Percentiles rank a stretch among this genome's conserved stretches.
phyloP scores from a whole-genome alignment of 2,113 vertebrate species.

The Centropristis striata region DNA sequence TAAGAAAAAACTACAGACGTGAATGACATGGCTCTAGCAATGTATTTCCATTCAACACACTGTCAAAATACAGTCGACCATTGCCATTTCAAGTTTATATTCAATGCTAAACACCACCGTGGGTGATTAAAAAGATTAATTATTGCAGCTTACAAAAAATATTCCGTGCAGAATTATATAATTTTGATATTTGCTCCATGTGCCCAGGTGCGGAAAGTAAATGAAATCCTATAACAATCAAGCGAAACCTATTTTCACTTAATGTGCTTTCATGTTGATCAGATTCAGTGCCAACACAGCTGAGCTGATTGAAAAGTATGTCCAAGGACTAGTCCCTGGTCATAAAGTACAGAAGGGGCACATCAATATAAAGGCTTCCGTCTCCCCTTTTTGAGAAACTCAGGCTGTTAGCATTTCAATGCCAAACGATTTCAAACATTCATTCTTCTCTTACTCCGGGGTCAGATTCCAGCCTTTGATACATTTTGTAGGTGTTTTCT shows the following conservation, averaged over 20 bases:
- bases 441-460: conserved; percentile 51
- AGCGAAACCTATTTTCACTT: conserved; percentile 34
- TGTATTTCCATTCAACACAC: conserved; percentile 8
- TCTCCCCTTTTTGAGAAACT: conserved; percentile 38
- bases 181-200: conserved; percentile 21
- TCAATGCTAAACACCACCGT: neutral
- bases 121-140: neutral
- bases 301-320: conserved; percentile 62
- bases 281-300: conserved; percentile 25
- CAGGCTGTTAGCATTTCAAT: conserved; percentile 75
- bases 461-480: conserved; percentile 69
- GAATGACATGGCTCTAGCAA: neutral
- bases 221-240: conserved; percentile 24
- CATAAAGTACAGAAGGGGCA: conserved; percentile 56
- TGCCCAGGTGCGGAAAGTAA: conserved; percentile 24
- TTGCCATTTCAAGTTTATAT: conserved; percentile 7
- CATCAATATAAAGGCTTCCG: conserved; percentile 60
- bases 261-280: conserved; percentile 47
- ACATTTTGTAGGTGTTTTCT: conserved; percentile 63
- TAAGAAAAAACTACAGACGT: neutral
- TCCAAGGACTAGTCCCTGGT: conserved; percentile 68
- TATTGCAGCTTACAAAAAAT: neutral
- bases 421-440: conserved; percentile 69
- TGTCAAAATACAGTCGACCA: neutral
- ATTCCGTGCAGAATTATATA: neutral